Conservation (phyloP, 2,797 vertebrate genomes). For the Phalanger gymnotis region DNA sequence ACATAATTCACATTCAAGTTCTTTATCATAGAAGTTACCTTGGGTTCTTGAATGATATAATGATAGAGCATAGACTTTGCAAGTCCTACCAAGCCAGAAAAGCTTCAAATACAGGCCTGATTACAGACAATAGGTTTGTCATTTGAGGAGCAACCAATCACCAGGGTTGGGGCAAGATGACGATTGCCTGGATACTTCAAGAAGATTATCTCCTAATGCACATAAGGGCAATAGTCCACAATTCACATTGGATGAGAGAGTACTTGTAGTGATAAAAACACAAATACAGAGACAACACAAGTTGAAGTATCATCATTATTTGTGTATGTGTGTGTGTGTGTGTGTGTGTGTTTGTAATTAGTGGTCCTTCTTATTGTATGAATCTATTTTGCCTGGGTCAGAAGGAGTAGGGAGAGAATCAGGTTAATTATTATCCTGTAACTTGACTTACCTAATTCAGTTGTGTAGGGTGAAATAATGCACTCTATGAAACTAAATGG, state of each 20-base stretch:
- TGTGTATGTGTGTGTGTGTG: background rate
- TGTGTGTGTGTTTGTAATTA: background rate
- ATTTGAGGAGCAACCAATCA: no score
- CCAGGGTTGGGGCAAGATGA: no score
- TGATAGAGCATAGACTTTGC: background rate
- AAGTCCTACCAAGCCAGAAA: background rate
- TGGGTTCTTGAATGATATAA: background rate
- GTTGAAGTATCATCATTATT: background rate
- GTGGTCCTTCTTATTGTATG: background rate
- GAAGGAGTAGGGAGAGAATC: background rate
- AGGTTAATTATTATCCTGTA: background rate
- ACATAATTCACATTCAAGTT: background rate
- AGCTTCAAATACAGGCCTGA: background rate
- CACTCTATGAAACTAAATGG: background rate
- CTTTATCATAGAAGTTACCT: background rate
- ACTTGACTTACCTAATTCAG: background rate
- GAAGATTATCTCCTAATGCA: no score
- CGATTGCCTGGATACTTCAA: no score
- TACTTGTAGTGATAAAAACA: background rate
- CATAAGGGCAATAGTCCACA: no score
- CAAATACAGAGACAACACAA: background rate
- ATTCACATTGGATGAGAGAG: no score
- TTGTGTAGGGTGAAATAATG: background rate
- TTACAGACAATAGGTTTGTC: background rate
- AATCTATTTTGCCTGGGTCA: background rate